Evolutionary conservation across 2,113 vertebrate species (phyloP).

Genomic region (Erythrocercus mccallii): DNA sequence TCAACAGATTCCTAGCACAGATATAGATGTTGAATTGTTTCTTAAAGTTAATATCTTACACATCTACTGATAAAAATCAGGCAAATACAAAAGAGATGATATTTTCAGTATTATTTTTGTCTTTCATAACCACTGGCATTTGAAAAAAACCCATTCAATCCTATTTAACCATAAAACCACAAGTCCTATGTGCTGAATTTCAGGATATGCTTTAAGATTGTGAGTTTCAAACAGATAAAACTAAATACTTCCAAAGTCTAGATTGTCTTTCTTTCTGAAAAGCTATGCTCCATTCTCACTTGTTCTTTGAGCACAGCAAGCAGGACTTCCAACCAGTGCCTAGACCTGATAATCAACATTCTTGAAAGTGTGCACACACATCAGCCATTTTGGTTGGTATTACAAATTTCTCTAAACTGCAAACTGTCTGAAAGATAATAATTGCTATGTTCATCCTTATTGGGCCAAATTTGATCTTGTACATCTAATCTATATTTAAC

Average conservation of each 20-base stretch:
- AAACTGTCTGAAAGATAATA: not conserved
- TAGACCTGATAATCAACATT: not conserved
- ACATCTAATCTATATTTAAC: not conserved
- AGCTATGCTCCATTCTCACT: not conserved
- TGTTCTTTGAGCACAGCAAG: not conserved
- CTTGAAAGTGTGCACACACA: accelerated
- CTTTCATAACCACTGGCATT: not conserved
- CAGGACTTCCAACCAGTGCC: not conserved
- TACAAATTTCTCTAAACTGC: not conserved
- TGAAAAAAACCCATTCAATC: not conserved
- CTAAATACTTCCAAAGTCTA: not conserved
- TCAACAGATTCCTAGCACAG: not conserved
- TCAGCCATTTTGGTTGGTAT: not conserved
- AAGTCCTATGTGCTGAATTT: not conserved
- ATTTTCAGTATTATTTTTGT: not conserved
- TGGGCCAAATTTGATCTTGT: not conserved
- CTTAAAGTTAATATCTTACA: not conserved
- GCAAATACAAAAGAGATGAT: not conserved
- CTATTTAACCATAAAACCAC: not conserved
- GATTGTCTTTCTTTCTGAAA: not conserved
- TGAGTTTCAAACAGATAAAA: not conserved
- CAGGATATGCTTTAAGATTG: not conserved
- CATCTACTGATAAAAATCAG: not conserved
- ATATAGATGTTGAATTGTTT: accelerated
- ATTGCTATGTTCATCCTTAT: not conserved